Percentiles rank a stretch among this genome's conserved stretches.
phyloP scores from a whole-genome alignment of 2,113 vertebrate species.

The Bubo bubo region DNA sequence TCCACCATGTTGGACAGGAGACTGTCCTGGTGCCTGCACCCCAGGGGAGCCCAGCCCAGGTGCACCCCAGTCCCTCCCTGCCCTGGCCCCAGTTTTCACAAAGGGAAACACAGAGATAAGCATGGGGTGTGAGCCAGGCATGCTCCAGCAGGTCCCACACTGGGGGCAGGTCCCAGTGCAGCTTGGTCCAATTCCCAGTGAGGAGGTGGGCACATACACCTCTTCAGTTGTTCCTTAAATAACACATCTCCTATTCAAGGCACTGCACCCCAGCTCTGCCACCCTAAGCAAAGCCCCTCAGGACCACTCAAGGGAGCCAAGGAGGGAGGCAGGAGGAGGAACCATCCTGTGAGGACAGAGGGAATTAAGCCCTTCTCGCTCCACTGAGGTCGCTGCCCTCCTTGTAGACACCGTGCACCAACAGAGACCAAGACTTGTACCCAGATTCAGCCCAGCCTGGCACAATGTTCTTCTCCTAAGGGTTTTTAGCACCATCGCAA shows the following conservation, averaged over 20 bases:
- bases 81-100: not conserved
- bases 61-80: not conserved
- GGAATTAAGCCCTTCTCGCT: not conserved
- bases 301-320: not conserved
- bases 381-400: not conserved
- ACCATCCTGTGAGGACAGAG: too few relatives aligned
- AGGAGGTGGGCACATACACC: not conserved
- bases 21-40: not conserved
- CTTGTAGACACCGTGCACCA: not conserved
- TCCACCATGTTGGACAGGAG: not conserved
- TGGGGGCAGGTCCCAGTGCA: not conserved
- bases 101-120: not conserved
- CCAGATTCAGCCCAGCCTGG: not conserved
- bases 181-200: not conserved
- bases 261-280: accelerated
- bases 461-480: not conserved
- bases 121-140: not conserved
- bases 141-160: not conserved
- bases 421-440: not conserved
- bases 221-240: not conserved
- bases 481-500: not conserved
- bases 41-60: accelerated
- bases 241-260: not conserved
- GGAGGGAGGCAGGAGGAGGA: not conserved
- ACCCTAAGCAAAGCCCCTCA: not conserved